Base-by-base conservation (phyloP, 2,113 vertebrate species). In the Cavia porcellus region DNA sequence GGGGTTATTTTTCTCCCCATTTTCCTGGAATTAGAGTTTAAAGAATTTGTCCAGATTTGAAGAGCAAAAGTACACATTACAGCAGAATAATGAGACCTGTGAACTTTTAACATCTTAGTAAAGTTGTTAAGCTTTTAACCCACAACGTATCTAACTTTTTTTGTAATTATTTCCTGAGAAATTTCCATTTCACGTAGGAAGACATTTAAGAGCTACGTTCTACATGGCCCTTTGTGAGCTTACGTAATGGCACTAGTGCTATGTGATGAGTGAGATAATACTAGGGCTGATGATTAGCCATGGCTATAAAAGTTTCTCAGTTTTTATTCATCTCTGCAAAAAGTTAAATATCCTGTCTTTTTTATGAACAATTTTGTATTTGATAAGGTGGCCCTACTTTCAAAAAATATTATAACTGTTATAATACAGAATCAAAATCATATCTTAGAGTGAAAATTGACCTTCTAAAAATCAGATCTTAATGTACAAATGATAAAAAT, bases 381-480 rank as follows among this genome's bases (percentile, higher is more conserved):
- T 88, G 22, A 80, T 66, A 79, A n/a, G 50, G 59, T 72, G 74
- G 4, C 80, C 84, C n/a, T 66, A 32, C 66, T 24, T 52, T 7
- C 50, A 35, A 92, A 61, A 81, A 20, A 77, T 86, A 68, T 75
- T 68, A 47, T 52, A 75, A 83, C 59, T 79, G 89, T 5, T 75
- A 5, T n/a, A 68, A 75, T 92, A 15, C 11, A 38, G 4, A 5
- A 83, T 35, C 42, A 55, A 87, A 72, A 90, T 42, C n/a, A 52
- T 66, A 35, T 15, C 90, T 88, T 95, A 72, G 7, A 84, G n/a
- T 59, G 79, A 82, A 47, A 83, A 77, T 52, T 92, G 80, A 59
- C 59, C n/a, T 86, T 61, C 47, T 86, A n/a, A 83, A 70, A 75
- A 61, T 92, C 79, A 70, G 8, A 32, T 50, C 61, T 91, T 94